Evolutionary conservation across 2,797 vertebrate genomes (phyloP).

Genomic region (Sebastes flavidus): DNA sequence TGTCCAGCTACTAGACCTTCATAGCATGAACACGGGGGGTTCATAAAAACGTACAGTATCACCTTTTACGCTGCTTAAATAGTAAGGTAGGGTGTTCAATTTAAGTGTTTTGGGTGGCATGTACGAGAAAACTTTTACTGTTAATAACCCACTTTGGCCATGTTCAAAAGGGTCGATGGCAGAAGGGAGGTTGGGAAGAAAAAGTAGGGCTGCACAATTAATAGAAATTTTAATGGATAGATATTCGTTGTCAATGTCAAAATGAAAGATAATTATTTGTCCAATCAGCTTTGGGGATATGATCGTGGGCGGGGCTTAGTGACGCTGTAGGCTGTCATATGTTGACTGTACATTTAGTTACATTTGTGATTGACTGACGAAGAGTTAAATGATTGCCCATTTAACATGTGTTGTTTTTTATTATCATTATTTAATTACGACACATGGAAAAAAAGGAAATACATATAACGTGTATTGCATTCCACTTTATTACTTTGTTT

Average conservation of each 20-base stretch:
- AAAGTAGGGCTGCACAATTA: background rate
- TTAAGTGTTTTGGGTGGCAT: background rate
- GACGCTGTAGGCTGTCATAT: too few species aligned
- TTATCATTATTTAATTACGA: background rate
- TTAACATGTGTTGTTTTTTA: background rate
- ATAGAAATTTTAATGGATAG: fast-evolving
- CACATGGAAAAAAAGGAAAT: background rate
- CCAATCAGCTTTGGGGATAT: too few species aligned
- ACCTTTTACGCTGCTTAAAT: background rate
- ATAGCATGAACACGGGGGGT: conserved; percentile 7
- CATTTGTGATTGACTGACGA: background rate
- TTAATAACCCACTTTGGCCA: background rate
- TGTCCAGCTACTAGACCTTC: conserved; percentile 17
- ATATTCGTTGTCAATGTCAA: too few species aligned
- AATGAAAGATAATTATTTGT: too few species aligned
- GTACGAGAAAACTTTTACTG: background rate
- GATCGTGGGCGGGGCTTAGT: too few species aligned
- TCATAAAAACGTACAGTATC: conserved; percentile 11
- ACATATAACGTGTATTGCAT: background rate
- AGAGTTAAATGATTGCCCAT: background rate
- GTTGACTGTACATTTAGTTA: background rate
- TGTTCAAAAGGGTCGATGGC: background rate
- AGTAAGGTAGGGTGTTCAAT: background rate
- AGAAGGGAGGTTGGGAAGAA: background rate
- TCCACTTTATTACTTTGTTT: background rate